Conservation (phyloP, 2,888 invertebrate genomes). For the Pardosa pseudoannulata region DNA sequence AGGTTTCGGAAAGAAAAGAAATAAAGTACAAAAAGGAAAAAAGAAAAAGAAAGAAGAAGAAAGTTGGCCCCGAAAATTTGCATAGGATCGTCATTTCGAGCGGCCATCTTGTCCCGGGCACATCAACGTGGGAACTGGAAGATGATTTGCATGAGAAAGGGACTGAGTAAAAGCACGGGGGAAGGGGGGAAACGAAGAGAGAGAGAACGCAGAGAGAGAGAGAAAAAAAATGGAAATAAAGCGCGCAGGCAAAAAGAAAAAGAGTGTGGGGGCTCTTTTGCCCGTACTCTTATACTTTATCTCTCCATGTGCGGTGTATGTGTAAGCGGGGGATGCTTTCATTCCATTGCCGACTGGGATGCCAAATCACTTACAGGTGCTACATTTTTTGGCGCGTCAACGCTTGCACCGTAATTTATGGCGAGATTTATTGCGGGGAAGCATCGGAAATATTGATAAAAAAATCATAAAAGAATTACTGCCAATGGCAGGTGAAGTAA, state of each 20-base stretch:
- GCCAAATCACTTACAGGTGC: conserved; percentile 69
- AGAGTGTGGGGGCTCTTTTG: conserved; percentile 16
- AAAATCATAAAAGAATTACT: conserved; percentile 15
- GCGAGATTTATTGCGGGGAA: conserved; percentile 14
- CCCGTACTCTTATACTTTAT: conserved; percentile 68
- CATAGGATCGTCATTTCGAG: conserved; percentile 70
- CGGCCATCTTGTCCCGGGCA: conserved; percentile 66
- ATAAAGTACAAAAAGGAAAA: conserved; percentile 62
- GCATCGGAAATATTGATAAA: conserved; percentile 8
- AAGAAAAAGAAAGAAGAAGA: too few species aligned
- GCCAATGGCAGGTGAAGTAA: conserved; percentile 7
- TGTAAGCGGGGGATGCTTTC: conserved; percentile 56
- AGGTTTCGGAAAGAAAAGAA: conserved; percentile 63
- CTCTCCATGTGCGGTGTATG: conserved; percentile 59
- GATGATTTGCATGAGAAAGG: conserved; percentile 71
- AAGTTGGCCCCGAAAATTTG: conserved; percentile 63
- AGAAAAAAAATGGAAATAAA: conserved; percentile 50
- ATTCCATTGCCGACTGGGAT: conserved; percentile 64
- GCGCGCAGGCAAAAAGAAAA: conserved; percentile 45
- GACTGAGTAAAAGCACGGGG: conserved; percentile 36
- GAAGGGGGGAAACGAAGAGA: conserved; percentile 38
- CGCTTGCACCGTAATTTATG: conserved; percentile 48
- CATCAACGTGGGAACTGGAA: conserved; percentile 49
- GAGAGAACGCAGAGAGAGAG: too few species aligned
- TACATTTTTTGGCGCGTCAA: conserved; percentile 63